A percentile compares a stretch with the other conserved stretches of the same genome.
phyloP scores from a whole-genome alignment of 1,140 invertebrate species.

The Berghia stephanieae region DNA sequence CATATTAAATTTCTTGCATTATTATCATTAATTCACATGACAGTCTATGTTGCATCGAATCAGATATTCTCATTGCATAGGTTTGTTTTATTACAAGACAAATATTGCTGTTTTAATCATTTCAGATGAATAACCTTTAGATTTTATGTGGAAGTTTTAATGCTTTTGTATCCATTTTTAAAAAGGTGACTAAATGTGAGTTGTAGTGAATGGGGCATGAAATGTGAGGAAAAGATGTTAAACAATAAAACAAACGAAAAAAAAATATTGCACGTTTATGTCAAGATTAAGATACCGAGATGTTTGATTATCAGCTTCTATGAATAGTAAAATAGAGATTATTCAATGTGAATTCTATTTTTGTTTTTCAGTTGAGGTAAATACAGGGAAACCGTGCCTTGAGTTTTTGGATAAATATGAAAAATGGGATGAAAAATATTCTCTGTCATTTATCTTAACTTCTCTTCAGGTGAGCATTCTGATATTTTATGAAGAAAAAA shows the following conservation, averaged over 20 bases:
- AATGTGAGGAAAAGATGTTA: no score
- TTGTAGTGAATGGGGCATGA: no score
- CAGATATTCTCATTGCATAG: no score
- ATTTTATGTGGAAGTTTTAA: no score
- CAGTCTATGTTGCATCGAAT: no score
- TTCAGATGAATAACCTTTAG: no score
- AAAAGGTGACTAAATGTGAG: no score
- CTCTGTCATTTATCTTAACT: constrained; percentile 50
- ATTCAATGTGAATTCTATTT: background rate
- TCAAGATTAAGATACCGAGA: background rate
- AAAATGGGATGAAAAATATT: constrained; percentile 54
- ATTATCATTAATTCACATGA: no score
- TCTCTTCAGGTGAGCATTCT: constrained; percentile 35
- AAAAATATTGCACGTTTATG: background rate
- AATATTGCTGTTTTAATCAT: no score
- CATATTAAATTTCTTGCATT: background rate
- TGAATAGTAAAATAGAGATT: background rate
- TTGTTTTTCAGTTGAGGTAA: constrained; percentile 59
- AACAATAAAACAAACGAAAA: no score
- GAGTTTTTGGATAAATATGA: constrained; percentile 57
- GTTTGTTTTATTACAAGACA: no score
- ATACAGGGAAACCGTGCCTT: constrained; percentile 59
- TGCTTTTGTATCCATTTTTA: no score
- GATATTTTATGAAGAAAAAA: background rate
- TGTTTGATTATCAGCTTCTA: background rate